Conservation (phyloP, 2,113 vertebrate genomes). For the Reinhardtius hippoglossoides region DNA sequence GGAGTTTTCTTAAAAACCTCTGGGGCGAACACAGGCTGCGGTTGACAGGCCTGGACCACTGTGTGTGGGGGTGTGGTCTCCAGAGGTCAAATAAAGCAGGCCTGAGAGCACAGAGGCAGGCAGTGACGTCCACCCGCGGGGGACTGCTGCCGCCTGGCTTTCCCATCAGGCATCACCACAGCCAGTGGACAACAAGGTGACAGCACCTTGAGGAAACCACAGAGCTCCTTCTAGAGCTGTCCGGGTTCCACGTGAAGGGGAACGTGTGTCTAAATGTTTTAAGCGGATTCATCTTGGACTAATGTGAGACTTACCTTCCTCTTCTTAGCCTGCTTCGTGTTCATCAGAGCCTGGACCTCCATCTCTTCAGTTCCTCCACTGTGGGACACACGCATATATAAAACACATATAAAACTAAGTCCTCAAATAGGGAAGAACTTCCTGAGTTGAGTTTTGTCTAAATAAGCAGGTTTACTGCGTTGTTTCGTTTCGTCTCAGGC, state of each 20-base stretch:
- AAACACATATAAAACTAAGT: neutral
- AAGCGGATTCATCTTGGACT: neutral
- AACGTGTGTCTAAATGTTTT: neutral
- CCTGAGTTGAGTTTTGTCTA: too few species aligned
- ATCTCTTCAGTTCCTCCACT: constrained; percentile 19
- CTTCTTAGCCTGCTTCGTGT: constrained; percentile 35
- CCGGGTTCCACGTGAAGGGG: neutral
- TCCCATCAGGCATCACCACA: constrained; percentile 12
- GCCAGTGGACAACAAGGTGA: neutral
- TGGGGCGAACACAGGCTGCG: constrained; percentile 3
- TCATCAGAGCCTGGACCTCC: constrained; percentile 14
- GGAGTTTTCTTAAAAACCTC: neutral
- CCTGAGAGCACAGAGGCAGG: constrained; percentile 11
- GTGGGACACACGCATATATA: neutral
- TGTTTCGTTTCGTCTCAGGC: constrained; percentile 15
- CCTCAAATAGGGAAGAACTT: too few species aligned
- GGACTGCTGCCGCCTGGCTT: constrained; percentile 22
- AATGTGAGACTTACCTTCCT: constrained; percentile 61
- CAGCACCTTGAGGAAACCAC: neutral
- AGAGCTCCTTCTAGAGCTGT: neutral
- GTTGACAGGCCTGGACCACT: neutral
- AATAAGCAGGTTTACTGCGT: neutral
- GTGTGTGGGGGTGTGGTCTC: neutral
- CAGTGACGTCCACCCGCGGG: constrained; percentile 11
- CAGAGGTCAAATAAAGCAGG: constrained; percentile 1